Evolutionary conservation across 2,888 invertebrate genomes (phyloP), one percentile per base, ranked within the genome.

Genomic region (Drosophila macrospina): DNA sequence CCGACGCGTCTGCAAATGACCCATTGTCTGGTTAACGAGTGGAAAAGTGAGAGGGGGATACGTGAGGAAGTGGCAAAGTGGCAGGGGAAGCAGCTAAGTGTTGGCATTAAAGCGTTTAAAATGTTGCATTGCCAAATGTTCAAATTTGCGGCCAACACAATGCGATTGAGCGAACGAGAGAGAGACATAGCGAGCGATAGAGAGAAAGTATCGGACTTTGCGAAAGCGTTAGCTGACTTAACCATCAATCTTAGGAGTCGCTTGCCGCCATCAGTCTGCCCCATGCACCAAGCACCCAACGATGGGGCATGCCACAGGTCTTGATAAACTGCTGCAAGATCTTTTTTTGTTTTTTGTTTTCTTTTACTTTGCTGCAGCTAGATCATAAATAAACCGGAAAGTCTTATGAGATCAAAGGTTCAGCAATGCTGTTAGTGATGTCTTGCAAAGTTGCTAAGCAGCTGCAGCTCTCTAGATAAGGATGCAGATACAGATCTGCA

Each of bases 1-100:
- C 72, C 69, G 75, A 73, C 70, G 83, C 83, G 80, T 73, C 86
- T 76, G 67, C 80, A 85, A 82, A 82, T 82, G 88, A 85, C 66
- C 82, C 86, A 78, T 85, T 87, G 82, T 87, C 75, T 77, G 55
- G 7, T 30, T 37, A 32, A 52, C 36, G 41, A 51, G 37, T 10
- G 6, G 4, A 37, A n/a, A 36, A 13, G 16, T 8, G 7, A 45
- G 8, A 13, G 15, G 28, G 30, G 30, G 24, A 0, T 36, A 3
- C 1, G 7, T 13, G 4, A 8, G 10, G 15, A 20, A 20, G 20
- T 3, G 3, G 3, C n/a, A 39, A 52, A 41, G n/a, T n/a, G n/a
- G n/a, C n/a, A n/a, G n/a, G 45, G 32, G 28, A 41, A 36, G 42
- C 41, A 52, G 75, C 60, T 59, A 59, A 74, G 68, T 66, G 69